Evolutionary conservation across 2,797 vertebrate species (phyloP), one percentile per base, ranked within the genome.

Genomic region (Poeciliopsis paucimaculata): DNA sequence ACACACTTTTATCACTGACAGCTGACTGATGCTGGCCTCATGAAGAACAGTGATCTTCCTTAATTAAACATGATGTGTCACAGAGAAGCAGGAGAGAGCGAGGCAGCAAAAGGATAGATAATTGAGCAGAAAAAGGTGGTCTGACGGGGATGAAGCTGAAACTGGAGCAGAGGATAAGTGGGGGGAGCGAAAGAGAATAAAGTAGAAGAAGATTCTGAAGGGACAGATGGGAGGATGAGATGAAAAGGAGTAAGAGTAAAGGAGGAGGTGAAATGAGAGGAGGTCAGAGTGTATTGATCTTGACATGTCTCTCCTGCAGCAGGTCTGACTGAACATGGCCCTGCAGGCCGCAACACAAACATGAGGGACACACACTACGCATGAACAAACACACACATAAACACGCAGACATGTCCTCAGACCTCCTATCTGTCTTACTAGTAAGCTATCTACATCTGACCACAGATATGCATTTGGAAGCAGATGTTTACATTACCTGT

Each of bases 31-130:
- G 93, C 89, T 80, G 83, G 89, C 82, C 84, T 87, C 87, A 86
- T 88, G 90, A 90, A 90, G 92, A 91, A 91, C 90, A 93, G 91
- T 91, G 91, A 95, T 95, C 92, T 76, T 75, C 78, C 72, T 95
- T 91, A 95, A 95, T 95, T 94, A 95, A 93, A 93, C 92, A 96
- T 93, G 92, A 90, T 55, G 77, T 92, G 90, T 93, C 91, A 95
- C 90, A 81, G 90, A 94, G 89, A 91, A 85, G 85, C 60, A 79
- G 73, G 75, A 36, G 76, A 41, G 34, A 53, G 36, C 18, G 68
- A 36, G 45, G 34, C 2, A 16, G 62, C 11, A 66, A 47, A n/a
- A 31, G 46, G 74, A 83, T 81, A 70, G 71, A 88, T 77, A 87
- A 83, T 72, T n/a, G 45, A 77, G 47, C 26, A 28, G 49, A 20